Conservation (phyloP, 2,113 vertebrate species). For the Stomatorhinus ivindoensis region DNA sequence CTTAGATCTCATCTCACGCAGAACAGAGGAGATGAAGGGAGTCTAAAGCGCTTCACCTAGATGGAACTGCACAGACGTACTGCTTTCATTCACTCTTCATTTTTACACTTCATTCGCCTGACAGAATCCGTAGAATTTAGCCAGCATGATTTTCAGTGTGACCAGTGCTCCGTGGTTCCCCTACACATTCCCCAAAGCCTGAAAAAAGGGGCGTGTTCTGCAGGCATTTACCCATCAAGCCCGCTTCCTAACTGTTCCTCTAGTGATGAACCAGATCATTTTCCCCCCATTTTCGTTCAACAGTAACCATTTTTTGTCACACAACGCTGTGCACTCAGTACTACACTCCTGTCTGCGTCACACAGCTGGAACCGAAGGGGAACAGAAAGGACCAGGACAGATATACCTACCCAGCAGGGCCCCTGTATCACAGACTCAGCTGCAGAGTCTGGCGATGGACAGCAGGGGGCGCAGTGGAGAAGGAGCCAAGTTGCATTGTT, state of each 20-base stretch:
- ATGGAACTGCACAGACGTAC: background rate
- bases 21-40: background rate
- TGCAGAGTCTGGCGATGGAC: background rate
- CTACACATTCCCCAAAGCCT: background rate
- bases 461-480: background rate
- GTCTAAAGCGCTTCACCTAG: background rate
- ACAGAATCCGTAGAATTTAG: background rate
- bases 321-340: background rate
- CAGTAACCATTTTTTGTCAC: background rate
- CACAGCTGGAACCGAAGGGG: background rate
- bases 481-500: background rate
- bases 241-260: background rate
- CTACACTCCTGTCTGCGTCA: background rate
- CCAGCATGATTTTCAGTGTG: background rate
- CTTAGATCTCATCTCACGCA: background rate
- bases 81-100: background rate
- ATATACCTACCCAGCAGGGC: background rate
- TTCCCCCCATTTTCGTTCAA: background rate
- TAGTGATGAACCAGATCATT: background rate
- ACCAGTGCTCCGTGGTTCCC: background rate
- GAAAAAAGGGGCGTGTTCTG: background rate
- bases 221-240: background rate
- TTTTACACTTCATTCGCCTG: background rate
- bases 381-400: background rate
- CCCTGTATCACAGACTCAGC: background rate